Base-by-base conservation (phyloP, 2,113 vertebrate genomes). In the Tyto alba region DNA sequence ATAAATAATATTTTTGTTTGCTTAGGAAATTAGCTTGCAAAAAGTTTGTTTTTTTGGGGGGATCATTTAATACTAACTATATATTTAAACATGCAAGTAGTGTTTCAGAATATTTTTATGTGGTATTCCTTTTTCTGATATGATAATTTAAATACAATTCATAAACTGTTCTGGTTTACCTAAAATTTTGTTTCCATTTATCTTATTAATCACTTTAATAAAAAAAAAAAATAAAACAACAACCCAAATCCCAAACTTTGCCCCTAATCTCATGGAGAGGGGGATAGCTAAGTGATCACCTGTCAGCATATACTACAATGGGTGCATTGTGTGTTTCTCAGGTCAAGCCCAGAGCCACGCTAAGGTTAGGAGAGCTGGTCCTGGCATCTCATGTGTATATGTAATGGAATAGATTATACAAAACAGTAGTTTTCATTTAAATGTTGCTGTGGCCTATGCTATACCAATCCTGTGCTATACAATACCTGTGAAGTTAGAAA, bases 311-410 rank as follows among this genome's bases (percentile, higher is more conserved):
- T 8, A 1, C 43, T 34, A 48, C 57, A 29, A 0, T 2, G 7
- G 19, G 7, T 23, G 4, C 40, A 2, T 26, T 53, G 7, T 6
- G 21, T 43, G 9, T 11, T 64, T 27, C 72, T 48, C 38, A 11
- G 32, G 29, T 11, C 34, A 73, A 59, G 32, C 32, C 15, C 22
- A 34, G 50, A 62, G 38, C 40, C 62, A 23, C 48, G 43, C 3
- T n/a, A 9, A 25, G 19, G 7, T 3, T 48, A 10, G 16, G 2
- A 83, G 43, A 23, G 36, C 40, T 81, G 38, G 2, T 43, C 56
- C 52, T 85, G n/a, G 30, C 52, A 1, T 23, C 17, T 29, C 30
- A 71, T 52, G 3, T 2, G 0, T 56, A 9, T 30, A 0, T 14
- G 17, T 8, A 34, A 47, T 48, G 55, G 32, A 64, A 23, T 0